phyloP scores from a whole-genome alignment of 2,888 invertebrate genomes.

The Cryptosula pallasiana region DNA sequence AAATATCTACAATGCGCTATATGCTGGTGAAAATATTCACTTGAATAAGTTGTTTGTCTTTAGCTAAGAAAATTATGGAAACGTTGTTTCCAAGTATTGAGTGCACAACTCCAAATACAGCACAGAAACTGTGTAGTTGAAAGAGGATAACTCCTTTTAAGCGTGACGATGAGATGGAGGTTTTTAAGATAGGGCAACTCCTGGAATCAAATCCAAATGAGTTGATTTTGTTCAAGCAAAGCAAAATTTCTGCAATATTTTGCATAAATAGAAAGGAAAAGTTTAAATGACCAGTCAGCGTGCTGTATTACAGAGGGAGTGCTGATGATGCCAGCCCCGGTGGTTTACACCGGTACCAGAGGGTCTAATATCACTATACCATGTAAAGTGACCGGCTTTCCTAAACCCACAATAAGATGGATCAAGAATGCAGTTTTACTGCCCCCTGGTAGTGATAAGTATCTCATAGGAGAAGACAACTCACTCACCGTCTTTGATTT shows the following conservation, averaged over 20 bases:
- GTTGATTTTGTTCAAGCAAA: background rate
- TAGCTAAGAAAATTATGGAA: too few species aligned
- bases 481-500: conserved; percentile 36
- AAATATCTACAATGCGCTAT: too few species aligned
- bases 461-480: conserved; percentile 28
- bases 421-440: background rate
- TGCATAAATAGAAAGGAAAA: background rate
- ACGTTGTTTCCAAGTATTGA: too few species aligned
- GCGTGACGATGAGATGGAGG: too few species aligned
- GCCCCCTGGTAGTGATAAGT: background rate
- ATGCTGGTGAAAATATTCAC: too few species aligned
- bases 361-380: background rate
- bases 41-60: too few species aligned
- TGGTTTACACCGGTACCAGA: background rate
- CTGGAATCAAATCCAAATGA: too few species aligned
- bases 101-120: too few species aligned
- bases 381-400: conserved; percentile 1
- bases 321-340: background rate
- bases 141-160: too few species aligned
- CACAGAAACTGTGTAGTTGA: too few species aligned
- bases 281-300: too few species aligned
- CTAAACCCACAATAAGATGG: conserved; percentile 5
- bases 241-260: background rate
- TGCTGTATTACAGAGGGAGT: conserved; percentile 1
- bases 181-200: too few species aligned